Evolutionary conservation across 1,140 invertebrate genomes (phyloP).

Genomic region (Ooceraea biroi): DNA sequence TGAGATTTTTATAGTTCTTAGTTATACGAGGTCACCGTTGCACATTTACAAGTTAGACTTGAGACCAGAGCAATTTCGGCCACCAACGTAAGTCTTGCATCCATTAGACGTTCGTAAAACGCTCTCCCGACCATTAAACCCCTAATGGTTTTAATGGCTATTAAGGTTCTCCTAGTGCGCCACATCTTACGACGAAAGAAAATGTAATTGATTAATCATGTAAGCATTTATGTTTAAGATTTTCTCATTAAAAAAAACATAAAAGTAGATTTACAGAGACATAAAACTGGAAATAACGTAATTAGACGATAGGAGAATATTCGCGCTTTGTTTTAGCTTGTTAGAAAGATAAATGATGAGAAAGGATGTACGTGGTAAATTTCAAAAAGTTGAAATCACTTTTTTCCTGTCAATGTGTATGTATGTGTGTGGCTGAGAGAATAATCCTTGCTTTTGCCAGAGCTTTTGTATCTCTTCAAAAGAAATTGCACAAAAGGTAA

Average conservation of each 20-base stretch:
- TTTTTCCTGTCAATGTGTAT: background rate
- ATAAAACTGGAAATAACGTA: background rate
- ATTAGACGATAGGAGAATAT: background rate
- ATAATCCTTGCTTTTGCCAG: conserved; percentile 8
- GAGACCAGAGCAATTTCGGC: conserved; percentile 39
- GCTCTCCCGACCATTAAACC: conserved; percentile 28
- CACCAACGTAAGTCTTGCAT: conserved; percentile 22
- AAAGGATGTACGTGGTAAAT: background rate
- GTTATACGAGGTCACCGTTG: background rate
- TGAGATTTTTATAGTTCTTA: background rate
- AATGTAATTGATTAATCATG: conserved; percentile 18
- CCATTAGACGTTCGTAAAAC: conserved; percentile 56
- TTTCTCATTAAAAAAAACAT: background rate
- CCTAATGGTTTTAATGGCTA: conserved; percentile 58
- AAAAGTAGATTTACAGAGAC: background rate
- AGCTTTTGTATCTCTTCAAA: background rate
- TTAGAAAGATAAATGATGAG: conserved; percentile 12
- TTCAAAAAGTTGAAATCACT: conserved; percentile 11
- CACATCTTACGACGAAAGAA: background rate
- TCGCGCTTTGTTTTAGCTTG: background rate
- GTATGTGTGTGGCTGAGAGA: background rate
- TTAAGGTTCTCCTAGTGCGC: conserved; percentile 6
- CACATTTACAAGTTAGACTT: background rate
- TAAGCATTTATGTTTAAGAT: background rate
- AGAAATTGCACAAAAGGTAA: conserved; percentile 2